Evolutionary conservation across 2,113 vertebrate genomes (phyloP).

Genomic region (Planiliza haematocheilus): DNA sequence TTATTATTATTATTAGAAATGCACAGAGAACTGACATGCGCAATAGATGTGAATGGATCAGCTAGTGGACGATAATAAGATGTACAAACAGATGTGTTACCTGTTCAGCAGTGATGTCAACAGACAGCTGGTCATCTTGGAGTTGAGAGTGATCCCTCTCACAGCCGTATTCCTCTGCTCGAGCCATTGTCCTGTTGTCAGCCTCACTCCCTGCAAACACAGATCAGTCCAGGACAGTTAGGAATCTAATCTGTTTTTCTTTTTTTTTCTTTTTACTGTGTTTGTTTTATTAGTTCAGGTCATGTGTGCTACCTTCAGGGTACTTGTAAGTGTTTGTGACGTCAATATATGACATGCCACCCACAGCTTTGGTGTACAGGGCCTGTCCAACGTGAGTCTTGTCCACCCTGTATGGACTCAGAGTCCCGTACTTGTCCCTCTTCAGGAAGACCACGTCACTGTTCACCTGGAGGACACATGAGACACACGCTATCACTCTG

Average conservation of each 20-base stretch:
- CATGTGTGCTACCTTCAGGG: constrained; percentile 39
- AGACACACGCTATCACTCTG: too few relatives aligned
- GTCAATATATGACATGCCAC: constrained; percentile 58
- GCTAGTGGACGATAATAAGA: too few relatives aligned
- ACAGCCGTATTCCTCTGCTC: constrained; percentile 83
- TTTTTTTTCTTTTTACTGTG: not conserved
- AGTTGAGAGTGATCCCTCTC: constrained; percentile 56
- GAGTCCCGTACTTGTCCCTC: constrained; percentile 78
- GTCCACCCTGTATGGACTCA: constrained; percentile 77
- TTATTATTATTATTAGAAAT: too few relatives aligned
- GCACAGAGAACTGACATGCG: too few relatives aligned
- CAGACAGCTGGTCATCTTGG: constrained; percentile 59
- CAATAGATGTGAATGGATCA: not conserved
- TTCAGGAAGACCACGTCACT: constrained; percentile 85
- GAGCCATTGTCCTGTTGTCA: constrained; percentile 80
- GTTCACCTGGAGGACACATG: constrained; percentile 85
- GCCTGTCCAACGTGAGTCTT: constrained; percentile 80
- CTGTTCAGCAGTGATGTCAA: constrained; percentile 60
- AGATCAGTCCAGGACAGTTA: not conserved
- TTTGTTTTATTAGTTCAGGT: not conserved
- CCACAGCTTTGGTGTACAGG: constrained; percentile 86
- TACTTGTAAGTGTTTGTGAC: constrained; percentile 91
- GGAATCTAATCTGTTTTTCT: too few relatives aligned
- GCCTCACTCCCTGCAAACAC: constrained; percentile 79
- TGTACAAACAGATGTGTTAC: constrained; percentile 28